Evolutionary conservation across 2,888 invertebrate species (phyloP), one percentile per base, ranked within the genome.

Genomic region (Tetragonula carbonaria): DNA sequence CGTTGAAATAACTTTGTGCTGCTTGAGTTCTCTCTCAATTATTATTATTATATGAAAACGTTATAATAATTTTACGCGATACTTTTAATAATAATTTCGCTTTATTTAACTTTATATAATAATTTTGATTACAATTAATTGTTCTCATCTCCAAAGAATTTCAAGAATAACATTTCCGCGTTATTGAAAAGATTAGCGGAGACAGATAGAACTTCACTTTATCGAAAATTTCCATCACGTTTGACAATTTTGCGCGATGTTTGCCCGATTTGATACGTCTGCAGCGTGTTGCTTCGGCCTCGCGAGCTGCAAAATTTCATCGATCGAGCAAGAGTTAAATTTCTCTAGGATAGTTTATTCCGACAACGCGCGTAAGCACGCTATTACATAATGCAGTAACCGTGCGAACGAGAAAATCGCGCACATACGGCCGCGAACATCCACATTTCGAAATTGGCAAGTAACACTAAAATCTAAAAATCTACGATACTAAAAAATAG

Each of bases 321-420:
- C 21, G 70, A 4, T 33, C 55, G 6, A 4, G 21, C 38, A 65
- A 38, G 38, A 53, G 13, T n/a, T 53, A 53, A 74, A 74, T 65
- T 74, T 53, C 74, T 63, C n/a, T 63, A n/a, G 11, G n/a, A 53
- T 51, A n/a, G 57, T 51, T 51, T 74, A 74, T 65, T 74, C 53
- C 33, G n/a, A 8, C 74, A 16, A 38, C 59, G 59, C 28, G n/a
- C 74, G 65, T 33, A 74, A 65, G 33, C 74, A 16, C 28, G 50
- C 50, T 62, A 51, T 73, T 73, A 63, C 73, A 73, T 73, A 73
- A 73, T 73, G 73, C 71, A 71, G 71, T 14, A n/a, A 62, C 50
- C 50, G 73, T 62, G 73, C n/a, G 73, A 50, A 73, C 62, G 62
- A 28, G 62, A 73, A 50, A 51, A 73, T 50, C 62, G 62, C 21